phyloP scores from a whole-genome alignment of 2,113 vertebrate species.

The Seriola rivoliana region DNA sequence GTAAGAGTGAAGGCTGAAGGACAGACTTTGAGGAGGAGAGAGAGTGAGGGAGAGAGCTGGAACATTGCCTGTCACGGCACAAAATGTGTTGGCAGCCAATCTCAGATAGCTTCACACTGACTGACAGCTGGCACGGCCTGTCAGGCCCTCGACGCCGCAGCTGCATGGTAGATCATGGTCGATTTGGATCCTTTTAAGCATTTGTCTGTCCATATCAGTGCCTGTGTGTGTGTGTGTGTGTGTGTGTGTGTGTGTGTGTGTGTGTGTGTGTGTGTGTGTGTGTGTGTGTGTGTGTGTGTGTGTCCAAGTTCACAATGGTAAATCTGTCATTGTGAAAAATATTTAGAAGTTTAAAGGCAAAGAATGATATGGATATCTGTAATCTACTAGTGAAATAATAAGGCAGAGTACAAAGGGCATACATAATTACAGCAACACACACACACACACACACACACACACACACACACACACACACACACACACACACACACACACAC shows the following conservation, averaged over 20 bases:
- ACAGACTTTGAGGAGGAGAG: constrained; percentile 1
- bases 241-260: not conserved
- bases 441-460: no score
- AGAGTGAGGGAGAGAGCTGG: not conserved
- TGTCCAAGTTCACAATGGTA: not conserved
- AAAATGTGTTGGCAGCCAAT: constrained; percentile 48
- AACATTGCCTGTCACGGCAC: constrained; percentile 14
- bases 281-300: not conserved
- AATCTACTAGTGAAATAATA: constrained; percentile 29
- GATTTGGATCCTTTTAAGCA: constrained; percentile 11
- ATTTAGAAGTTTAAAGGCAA: not conserved
- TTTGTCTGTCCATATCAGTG: not conserved
- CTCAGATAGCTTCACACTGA: constrained; percentile 26
- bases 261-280: not conserved
- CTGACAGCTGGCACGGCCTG: constrained; percentile 35
- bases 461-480: constrained; percentile 3
- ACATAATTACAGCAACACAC: constrained; percentile 8
- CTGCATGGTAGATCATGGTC: constrained; percentile 1
- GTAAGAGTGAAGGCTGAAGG: not conserved
- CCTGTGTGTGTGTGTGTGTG: not conserved
- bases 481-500: not conserved
- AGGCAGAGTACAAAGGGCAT: constrained; percentile 6
- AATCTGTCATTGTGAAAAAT: not conserved
- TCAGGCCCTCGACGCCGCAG: constrained; percentile 17
- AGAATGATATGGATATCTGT: not conserved